A percentile compares a stretch with the other conserved stretches of the same genome.
Evolutionary conservation across 2,888 invertebrate genomes (phyloP).

Genomic region (Eledone cirrhosa): DNA sequence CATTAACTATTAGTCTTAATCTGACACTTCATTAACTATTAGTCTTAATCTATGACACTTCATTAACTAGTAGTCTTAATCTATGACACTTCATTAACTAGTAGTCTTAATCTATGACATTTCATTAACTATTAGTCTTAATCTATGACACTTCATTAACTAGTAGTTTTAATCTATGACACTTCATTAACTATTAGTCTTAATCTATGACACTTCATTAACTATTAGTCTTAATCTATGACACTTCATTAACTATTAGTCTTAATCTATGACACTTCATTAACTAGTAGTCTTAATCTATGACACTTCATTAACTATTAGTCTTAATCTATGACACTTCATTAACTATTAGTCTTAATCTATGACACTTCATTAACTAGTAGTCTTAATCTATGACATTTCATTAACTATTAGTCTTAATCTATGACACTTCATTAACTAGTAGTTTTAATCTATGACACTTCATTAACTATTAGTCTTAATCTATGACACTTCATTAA

Average conservation of each 20-base stretch:
- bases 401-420: too few species aligned
- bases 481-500: background rate
- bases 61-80: too few species aligned
- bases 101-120: background rate
- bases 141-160: background rate
- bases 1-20: too few species aligned
- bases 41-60: background rate
- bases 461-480: too few species aligned
- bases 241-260: background rate
- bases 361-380: background rate
- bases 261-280: background rate
- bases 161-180: background rate
- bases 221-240: background rate
- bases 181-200: background rate
- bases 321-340: background rate
- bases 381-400: background rate
- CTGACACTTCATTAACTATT: background rate
- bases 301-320: background rate
- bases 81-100: background rate
- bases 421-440: background rate
- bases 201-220: background rate
- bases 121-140: too few species aligned
- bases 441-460: background rate
- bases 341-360: too few species aligned
- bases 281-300: background rate